These are phyloP conservation scores for Coenobita brevimanus DNA, from an alignment of 1,140 invertebrate species.

Conservation along the genomic window DNA sequence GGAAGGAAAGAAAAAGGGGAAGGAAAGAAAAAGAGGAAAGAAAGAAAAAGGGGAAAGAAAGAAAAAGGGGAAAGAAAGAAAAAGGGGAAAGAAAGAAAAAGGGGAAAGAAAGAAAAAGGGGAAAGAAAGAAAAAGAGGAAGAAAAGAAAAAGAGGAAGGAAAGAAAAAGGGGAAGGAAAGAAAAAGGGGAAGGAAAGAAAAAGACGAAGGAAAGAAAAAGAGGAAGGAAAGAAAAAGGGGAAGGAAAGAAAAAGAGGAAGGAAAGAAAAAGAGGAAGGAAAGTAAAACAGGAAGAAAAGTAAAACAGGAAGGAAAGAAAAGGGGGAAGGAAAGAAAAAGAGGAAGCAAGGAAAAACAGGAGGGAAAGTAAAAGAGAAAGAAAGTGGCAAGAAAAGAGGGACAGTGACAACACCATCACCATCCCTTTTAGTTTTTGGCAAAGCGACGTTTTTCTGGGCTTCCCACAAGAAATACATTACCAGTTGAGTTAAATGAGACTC, in stretches of 20 bases:
- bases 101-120: neutral
- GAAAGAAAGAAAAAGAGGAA: neutral
- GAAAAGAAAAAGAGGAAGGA: neutral
- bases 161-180: neutral
- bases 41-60: neutral
- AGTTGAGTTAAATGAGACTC: too few species aligned
- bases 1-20: neutral
- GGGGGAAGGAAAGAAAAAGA: neutral
- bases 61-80: neutral
- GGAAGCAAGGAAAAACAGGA: neutral
- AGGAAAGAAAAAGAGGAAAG: neutral
- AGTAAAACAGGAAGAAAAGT: neutral
- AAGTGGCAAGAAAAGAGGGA: neutral
- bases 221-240: neutral
- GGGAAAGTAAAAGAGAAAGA: neutral
- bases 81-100: neutral
- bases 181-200: neutral
- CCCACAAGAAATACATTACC: too few species aligned
- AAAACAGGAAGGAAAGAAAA: neutral
- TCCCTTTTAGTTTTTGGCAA: too few species aligned
- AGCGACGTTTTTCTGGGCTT: too few species aligned
- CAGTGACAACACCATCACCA: conserved; percentile 17
- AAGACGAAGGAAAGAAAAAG: neutral
- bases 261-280: conserved; percentile 17
- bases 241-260: neutral